Conservation (phyloP, 2,797 vertebrate genomes). For the Falco concolor region DNA sequence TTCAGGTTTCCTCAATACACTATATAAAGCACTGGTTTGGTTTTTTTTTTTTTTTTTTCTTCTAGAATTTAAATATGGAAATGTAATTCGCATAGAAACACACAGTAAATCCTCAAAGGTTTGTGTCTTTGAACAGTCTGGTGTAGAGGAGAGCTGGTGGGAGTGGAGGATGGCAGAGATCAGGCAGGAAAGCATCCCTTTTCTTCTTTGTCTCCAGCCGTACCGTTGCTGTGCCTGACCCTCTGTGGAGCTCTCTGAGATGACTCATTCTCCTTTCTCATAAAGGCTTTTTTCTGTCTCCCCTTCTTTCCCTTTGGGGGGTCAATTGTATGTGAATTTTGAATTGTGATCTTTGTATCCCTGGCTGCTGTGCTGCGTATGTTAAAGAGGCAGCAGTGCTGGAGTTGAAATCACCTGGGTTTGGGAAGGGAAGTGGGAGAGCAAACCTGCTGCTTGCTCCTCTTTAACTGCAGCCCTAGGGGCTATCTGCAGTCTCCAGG, state of each 20-base stretch:
- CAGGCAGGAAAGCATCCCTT: neutral
- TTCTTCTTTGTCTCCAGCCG: neutral
- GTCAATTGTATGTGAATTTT: neutral
- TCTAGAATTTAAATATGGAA: neutral
- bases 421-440: neutral
- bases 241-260: rapidly evolving
- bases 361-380: neutral
- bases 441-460: neutral
- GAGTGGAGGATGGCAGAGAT: neutral
- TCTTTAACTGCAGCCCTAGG: neutral
- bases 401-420: neutral
- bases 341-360: neutral
- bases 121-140: neutral
- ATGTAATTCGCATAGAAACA: neutral
- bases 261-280: neutral
- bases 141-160: neutral
- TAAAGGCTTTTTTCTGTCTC: neutral
- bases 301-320: neutral
- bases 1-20: neutral
- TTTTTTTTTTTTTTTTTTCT: neutral
- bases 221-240: neutral
- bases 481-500: neutral
- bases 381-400: neutral
- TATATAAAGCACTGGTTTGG: neutral
- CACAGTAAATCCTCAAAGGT: neutral